A percentile compares a stretch with the other conserved stretches of the same genome.
phyloP scores from a whole-genome alignment of 2,888 invertebrate species.

The Latrodectus hesperus region DNA sequence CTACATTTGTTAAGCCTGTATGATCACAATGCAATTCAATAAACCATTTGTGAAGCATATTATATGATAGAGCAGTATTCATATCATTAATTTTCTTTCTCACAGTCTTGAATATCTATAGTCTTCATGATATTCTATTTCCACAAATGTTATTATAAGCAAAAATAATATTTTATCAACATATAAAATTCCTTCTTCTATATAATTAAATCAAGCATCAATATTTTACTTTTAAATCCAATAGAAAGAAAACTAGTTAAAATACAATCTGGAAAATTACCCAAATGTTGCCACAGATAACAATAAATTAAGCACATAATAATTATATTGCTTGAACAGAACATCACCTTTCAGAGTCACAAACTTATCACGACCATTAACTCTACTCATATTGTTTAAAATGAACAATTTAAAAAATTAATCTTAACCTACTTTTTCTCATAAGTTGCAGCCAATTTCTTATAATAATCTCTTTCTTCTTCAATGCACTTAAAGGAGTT shows the following conservation, averaged over 20 bases:
- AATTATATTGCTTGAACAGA: background rate
- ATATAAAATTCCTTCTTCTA: too few species aligned
- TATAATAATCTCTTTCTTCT: slow-evolving; percentile 67
- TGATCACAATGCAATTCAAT: too few species aligned
- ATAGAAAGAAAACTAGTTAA: background rate
- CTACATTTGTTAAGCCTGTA: too few species aligned
- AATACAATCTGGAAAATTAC: background rate
- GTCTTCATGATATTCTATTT: too few species aligned
- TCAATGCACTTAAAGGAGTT: slow-evolving; percentile 47
- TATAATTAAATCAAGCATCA: too few species aligned
- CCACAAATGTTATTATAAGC: too few species aligned
- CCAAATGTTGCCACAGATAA: background rate
- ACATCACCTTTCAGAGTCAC: background rate
- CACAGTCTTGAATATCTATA: too few species aligned
- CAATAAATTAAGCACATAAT: background rate
- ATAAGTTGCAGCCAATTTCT: slow-evolving; percentile 49
- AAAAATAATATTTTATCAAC: too few species aligned
- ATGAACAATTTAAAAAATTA: background rate
- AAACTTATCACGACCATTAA: background rate
- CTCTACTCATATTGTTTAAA: background rate
- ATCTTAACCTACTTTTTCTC: slow-evolving; percentile 46
- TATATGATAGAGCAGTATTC: too few species aligned
- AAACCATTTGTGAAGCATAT: too few species aligned
- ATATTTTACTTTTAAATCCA: background rate
- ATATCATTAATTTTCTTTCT: too few species aligned